These are phyloP conservation scores for Sorex fumeus DNA, from an alignment of 2,113 vertebrate species.

Conservation along the genomic window DNA sequence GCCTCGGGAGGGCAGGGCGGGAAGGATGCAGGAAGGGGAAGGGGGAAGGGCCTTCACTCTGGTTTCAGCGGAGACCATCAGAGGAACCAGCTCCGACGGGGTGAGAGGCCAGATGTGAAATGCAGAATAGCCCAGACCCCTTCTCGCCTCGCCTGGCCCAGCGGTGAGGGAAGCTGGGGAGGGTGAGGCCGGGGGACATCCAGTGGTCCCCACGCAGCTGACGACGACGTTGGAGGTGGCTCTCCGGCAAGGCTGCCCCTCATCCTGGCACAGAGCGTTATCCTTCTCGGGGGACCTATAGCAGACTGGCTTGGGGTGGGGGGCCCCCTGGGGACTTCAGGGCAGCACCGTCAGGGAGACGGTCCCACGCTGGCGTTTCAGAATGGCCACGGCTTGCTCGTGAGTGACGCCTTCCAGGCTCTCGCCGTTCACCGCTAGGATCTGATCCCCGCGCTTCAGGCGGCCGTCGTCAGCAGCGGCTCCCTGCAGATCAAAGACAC, in stretches of 20 bases:
- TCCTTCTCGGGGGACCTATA: not conserved
- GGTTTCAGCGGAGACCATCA: constrained; percentile 47
- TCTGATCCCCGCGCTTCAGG: constrained; percentile 96
- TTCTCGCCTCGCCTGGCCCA: constrained; percentile 48
- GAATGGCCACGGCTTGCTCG: constrained; percentile 95
- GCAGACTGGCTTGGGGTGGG: not conserved
- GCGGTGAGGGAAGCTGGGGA: constrained; percentile 72
- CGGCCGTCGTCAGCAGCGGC: constrained; percentile 94
- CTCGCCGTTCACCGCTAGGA: constrained; percentile 94
- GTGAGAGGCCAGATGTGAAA: constrained; percentile 24
- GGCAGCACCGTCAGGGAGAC: constrained; percentile 93
- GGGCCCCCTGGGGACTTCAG: constrained; percentile 83
- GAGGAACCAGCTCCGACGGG: not conserved
- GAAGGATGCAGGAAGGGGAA: too few relatives aligned
- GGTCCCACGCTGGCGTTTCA: constrained; percentile 94
- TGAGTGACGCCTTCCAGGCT: constrained; percentile 94
- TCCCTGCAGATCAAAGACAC: constrained; percentile 89
- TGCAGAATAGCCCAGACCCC: not conserved
- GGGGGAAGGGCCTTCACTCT: too few relatives aligned
- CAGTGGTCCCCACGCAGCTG: too few relatives aligned
- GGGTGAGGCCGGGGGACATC: not conserved
- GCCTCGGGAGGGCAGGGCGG: constrained; percentile 24
- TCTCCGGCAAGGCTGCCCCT: constrained; percentile 61
- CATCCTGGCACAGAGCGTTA: constrained; percentile 27
- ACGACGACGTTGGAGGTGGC: not conserved